A percentile compares a stretch with the other conserved stretches of the same genome.
These are phyloP conservation scores for Triops cancriformis DNA, from an alignment of 1,140 invertebrate genomes.

Conservation along the genomic window DNA sequence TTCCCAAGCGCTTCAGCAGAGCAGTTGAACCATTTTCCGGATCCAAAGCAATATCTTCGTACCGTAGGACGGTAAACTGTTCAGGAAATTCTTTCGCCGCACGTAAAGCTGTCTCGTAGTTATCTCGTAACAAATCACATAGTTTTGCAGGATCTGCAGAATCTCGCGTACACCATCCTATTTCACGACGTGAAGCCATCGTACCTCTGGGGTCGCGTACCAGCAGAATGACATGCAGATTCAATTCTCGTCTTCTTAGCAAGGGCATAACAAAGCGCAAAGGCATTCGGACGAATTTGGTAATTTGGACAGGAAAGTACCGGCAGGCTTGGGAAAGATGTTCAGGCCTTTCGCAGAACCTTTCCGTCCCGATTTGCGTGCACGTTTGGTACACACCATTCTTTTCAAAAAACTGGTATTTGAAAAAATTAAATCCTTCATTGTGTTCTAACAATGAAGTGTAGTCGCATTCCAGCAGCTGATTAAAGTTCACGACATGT, in stretches of 20 bases:
- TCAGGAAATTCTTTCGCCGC: background rate
- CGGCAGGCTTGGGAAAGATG: background rate
- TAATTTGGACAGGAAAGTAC: background rate
- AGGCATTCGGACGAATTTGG: background rate
- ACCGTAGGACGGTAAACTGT: background rate
- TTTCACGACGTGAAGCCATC: background rate
- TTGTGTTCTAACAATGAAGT: background rate
- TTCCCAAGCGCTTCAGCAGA: background rate
- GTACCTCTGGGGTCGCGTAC: conserved; percentile 15
- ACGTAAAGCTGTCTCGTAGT: background rate
- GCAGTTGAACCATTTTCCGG: background rate
- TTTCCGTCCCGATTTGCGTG: background rate
- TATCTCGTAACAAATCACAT: background rate
- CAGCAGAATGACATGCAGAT: background rate
- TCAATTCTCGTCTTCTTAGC: background rate
- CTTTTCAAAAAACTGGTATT: background rate
- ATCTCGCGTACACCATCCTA: background rate
- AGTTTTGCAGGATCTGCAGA: background rate
- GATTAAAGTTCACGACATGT: background rate
- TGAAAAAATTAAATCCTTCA: background rate
- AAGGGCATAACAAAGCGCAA: background rate
- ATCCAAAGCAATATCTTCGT: background rate
- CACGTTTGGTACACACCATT: background rate
- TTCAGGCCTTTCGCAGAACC: background rate
- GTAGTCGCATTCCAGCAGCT: background rate